These are phyloP conservation scores for Halcyon chelicuti DNA, from an alignment of 2,797 vertebrate species.

Conservation along the genomic window DNA sequence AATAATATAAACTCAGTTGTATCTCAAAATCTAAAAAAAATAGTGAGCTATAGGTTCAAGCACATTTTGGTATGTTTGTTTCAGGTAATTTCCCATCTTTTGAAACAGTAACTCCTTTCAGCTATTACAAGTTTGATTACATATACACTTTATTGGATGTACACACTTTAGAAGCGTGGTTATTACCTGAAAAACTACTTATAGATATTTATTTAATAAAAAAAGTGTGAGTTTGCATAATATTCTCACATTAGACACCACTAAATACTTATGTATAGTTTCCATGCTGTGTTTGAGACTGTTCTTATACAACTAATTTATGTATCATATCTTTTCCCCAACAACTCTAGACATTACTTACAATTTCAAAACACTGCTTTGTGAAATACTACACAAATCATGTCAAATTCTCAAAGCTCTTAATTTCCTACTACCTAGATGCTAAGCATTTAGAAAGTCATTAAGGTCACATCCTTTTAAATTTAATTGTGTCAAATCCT, in stretches of 20 bases:
- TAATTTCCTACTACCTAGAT: not conserved
- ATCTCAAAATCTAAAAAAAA: not conserved
- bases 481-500: not conserved
- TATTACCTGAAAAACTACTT: not conserved
- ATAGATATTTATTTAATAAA: not conserved
- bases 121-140: not conserved
- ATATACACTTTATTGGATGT: not conserved
- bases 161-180: not conserved
- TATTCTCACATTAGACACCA: not conserved
- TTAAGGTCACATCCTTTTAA: not conserved
- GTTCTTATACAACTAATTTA: not conserved
- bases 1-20: not conserved
- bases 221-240: not conserved
- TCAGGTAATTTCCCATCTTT: not conserved
- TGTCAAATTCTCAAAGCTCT: not conserved
- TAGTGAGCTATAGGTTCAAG: not conserved
- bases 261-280: not conserved
- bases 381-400: not conserved
- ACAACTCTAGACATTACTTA: not conserved
- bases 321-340: not conserved
- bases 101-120: not conserved
- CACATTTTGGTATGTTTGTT: not conserved
- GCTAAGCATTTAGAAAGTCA: not conserved
- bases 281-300: not conserved
- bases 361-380: not conserved